Conservation (phyloP, 2,797 vertebrate genomes). For the Chromis chromis region DNA sequence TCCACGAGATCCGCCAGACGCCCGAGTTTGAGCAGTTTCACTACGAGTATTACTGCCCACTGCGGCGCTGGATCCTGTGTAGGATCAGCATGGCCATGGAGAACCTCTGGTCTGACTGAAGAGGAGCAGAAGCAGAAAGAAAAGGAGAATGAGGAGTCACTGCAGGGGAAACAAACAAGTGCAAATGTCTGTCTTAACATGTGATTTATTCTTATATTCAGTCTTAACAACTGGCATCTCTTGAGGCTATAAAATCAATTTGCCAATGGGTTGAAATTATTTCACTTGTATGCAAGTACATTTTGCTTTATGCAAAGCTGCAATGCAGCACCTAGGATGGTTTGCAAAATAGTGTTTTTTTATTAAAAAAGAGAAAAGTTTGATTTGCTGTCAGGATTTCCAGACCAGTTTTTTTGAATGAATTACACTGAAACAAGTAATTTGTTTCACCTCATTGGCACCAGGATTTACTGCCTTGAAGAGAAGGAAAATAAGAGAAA, state of each 20-base stretch:
- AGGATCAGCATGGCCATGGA: slow-evolving; percentile 90
- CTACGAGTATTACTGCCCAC: slow-evolving; percentile 95
- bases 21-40: slow-evolving; percentile 98
- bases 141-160: slow-evolving; percentile 25
- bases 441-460: slow-evolving; percentile 44
- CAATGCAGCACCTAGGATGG: neutral
- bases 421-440: slow-evolving; percentile 13
- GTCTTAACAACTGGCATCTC: slow-evolving; percentile 43
- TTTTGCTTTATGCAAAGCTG: slow-evolving; percentile 18
- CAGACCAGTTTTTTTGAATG: neutral
- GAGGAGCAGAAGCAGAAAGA: slow-evolving; percentile 3
- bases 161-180: slow-evolving; percentile 24
- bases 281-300: slow-evolving; percentile 13
- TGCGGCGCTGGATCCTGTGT: slow-evolving; percentile 93
- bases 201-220: slow-evolving; percentile 51
- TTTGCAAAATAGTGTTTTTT: slow-evolving; percentile 12
- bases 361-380: slow-evolving; percentile 10
- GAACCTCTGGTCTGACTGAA: slow-evolving; percentile 90
- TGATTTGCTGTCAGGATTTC: neutral
- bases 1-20: slow-evolving; percentile 96
- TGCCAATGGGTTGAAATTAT: slow-evolving; percentile 30
- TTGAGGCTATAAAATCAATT: slow-evolving; percentile 12
- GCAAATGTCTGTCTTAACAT: slow-evolving; percentile 69
- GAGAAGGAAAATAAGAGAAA: neutral
- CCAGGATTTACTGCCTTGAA: neutral